Conservation (phyloP, 2,113 vertebrate genomes). For the Marmota flaviventris region DNA sequence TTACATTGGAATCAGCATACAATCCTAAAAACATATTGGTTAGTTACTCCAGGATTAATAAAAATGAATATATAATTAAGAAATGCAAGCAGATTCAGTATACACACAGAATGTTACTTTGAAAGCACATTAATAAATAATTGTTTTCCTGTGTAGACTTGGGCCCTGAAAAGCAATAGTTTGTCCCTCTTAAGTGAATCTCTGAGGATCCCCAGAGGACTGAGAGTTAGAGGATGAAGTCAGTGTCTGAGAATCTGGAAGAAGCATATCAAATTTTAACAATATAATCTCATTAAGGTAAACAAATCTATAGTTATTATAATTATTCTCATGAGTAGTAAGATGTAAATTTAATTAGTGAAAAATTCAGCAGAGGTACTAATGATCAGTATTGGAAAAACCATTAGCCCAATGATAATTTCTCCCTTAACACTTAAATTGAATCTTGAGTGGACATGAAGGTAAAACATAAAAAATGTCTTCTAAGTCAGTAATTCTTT, state of each 20-base stretch:
- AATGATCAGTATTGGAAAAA: constrained; percentile 72
- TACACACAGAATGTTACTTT: constrained; percentile 40
- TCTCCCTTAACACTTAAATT: constrained; percentile 59
- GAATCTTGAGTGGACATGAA: constrained; percentile 40
- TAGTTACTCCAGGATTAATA: constrained; percentile 26
- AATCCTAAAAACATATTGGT: background rate
- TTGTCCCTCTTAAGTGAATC: constrained; percentile 22
- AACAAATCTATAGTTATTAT: constrained; percentile 68
- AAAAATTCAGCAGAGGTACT: constrained; percentile 67
- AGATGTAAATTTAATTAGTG: constrained; percentile 81
- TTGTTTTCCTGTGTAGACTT: background rate
- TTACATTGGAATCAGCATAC: background rate
- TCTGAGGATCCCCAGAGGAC: background rate
- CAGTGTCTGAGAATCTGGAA: constrained; percentile 72
- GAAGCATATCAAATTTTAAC: constrained; percentile 64
- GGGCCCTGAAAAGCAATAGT: background rate
- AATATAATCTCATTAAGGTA: constrained; percentile 72
- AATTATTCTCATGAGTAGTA: constrained; percentile 71
- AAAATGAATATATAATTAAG: constrained; percentile 39
- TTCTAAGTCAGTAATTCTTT: constrained; percentile 59
- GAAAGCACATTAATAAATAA: constrained; percentile 49
- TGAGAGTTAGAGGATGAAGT: constrained; percentile 12
- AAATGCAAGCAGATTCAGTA: constrained; percentile 54
- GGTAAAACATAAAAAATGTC: constrained; percentile 72
- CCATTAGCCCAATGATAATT: constrained; percentile 73